These are phyloP conservation scores for Chlorops oryzae DNA, from an alignment of 1,140 invertebrate genomes.

Conservation along the genomic window DNA sequence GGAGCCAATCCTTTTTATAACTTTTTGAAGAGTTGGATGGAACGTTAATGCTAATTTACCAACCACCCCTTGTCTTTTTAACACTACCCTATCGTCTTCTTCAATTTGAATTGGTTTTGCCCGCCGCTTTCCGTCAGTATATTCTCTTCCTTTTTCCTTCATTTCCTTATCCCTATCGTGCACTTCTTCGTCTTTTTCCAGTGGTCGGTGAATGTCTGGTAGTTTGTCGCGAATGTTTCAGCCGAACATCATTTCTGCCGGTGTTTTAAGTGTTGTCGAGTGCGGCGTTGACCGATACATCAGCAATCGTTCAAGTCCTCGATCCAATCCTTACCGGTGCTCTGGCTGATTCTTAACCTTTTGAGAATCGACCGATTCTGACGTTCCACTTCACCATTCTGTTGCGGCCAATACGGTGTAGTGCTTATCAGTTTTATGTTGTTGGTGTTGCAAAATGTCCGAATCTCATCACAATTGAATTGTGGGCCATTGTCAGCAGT, in stretches of 20 bases:
- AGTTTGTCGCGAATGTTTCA: constrained; percentile 23
- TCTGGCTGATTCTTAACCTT: constrained; percentile 18
- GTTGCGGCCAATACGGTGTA: constrained; percentile 36
- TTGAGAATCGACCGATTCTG: no score
- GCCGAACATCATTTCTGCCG: constrained; percentile 35
- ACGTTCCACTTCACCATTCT: constrained; percentile 40
- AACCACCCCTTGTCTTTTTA: no score
- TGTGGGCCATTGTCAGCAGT: no score
- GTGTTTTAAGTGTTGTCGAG: constrained; percentile 32
- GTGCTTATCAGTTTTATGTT: no score
- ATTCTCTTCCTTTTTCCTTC: no score
- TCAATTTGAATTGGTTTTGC: no score
- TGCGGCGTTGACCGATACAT: constrained; percentile 43
- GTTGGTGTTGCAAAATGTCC: constrained; percentile 22
- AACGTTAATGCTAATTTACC: no score
- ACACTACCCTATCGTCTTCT: no score
- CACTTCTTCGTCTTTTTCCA: constrained; percentile 5
- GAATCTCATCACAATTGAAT: constrained; percentile 23
- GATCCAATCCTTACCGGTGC: constrained; percentile 16
- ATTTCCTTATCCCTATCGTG: no score
- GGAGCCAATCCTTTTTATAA: no score
- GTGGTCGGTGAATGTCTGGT: neutral
- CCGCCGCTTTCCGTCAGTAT: no score
- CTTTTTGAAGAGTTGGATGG: no score
- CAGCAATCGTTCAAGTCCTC: constrained; percentile 22